A percentile compares a stretch with the other conserved stretches of the same genome.
Evolutionary conservation across 2,113 vertebrate species (phyloP).

Genomic region (human (Homo sapiens)): GRCh38 chr14:78494501-78495000

Average conservation of each 20-base stretch:
- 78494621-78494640: not conserved
- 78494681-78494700: conserved; percentile 59
- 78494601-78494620: not conserved
- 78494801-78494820: not conserved
- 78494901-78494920: conserved; percentile 8
- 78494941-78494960: not conserved
- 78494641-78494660: not conserved
- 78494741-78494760: conserved; percentile 82
- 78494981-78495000: not conserved
- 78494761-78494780: conserved; percentile 75
- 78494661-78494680: conserved; percentile 53
- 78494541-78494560: not conserved
- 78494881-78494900: conserved; percentile 19
- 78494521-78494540: not conserved
- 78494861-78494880: not conserved
- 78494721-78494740: conserved; percentile 77
- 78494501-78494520: not conserved
- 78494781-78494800: conserved; percentile 75
- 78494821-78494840: conserved; percentile 65
- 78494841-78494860: conserved; percentile 27
- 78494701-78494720: conserved; percentile 65
- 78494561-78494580: not conserved
- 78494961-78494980: not conserved
- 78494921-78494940: not conserved
- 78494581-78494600: not conserved